Base-by-base conservation (phyloP, 2,888 invertebrate genomes). In the Trachelus troglodyta region DNA sequence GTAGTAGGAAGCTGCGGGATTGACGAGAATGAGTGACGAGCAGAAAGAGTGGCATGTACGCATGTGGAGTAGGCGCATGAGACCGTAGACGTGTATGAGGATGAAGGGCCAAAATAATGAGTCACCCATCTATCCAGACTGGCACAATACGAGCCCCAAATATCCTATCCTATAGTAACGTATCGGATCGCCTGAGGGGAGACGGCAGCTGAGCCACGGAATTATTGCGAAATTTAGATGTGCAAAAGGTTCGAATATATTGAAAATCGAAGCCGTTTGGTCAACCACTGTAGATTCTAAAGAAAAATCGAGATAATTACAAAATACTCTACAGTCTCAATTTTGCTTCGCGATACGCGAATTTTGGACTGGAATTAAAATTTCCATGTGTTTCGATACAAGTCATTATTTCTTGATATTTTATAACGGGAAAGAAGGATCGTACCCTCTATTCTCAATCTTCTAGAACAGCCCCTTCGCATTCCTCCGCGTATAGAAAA, bases 41-140 rank as follows among this genome's bases (percentile, higher is more conserved):
- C 23, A 56, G 56, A 56, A 56, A 56, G 56, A 56, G 56, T 56
- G 56, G 56, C 56, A 2, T 56, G 23, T 56, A 56, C 56, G 23
- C 56, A 56, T 56, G 56, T 56, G 56, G 23, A 56, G 56, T 56
- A 33, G 71, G 33, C 30, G 71, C 33, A 34, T 34, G 71, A 71
- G 31, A 71, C 31, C 71, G 71, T 33, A 12, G 71, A 71, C 71
- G 71, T 34, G 71, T 71, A 71, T 11, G 71, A 34, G 71, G 34
- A 71, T 71, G 34, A 71, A 71, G 71, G 71, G 76, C 79, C 83
- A 84, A 89, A 90, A 90, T 90, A 89, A 90, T 89, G 89, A 90
- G 88, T 90, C 89, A 89, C 87, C 87, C 84, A 83, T 78, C 85
- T 77, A 83, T 81, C 84, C 86, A 82, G 81, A 84, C 76, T 56